These are phyloP conservation scores for Onychostruthus taczanowskii DNA, from an alignment of 2,113 vertebrate genomes.

Conservation along the genomic window DNA sequence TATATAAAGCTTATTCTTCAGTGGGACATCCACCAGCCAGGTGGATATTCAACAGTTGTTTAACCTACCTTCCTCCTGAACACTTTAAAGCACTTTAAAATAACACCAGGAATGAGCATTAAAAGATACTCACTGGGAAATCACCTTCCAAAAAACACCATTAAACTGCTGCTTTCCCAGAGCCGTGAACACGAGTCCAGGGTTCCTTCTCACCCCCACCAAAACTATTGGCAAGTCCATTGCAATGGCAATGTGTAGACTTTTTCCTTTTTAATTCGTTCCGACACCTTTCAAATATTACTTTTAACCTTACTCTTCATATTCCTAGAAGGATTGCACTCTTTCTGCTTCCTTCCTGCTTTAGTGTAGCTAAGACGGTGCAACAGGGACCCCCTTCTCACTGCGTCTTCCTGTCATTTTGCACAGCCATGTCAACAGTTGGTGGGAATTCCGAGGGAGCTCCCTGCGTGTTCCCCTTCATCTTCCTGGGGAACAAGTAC, in stretches of 20 bases:
- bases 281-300: background rate
- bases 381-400: background rate
- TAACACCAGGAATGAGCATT: background rate
- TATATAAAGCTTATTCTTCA: background rate
- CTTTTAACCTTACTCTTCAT: background rate
- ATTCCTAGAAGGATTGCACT: background rate
- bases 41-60: background rate
- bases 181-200: background rate
- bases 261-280: background rate
- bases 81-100: background rate
- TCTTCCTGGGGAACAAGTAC: slow-evolving; percentile 86
- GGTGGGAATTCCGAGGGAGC: slow-evolving; percentile 92
- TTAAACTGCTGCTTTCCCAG: background rate
- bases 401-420: background rate
- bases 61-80: background rate
- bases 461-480: slow-evolving; percentile 93
- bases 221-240: background rate
- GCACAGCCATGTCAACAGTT: slow-evolving; percentile 90
- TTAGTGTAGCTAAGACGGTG: background rate
- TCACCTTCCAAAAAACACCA: background rate
- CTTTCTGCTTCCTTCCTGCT: background rate
- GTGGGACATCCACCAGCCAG: background rate
- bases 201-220: background rate
- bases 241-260: background rate
- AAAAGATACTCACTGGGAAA: background rate